Conservation (phyloP, 2,113 vertebrate genomes). For the Eclectus roratus region DNA sequence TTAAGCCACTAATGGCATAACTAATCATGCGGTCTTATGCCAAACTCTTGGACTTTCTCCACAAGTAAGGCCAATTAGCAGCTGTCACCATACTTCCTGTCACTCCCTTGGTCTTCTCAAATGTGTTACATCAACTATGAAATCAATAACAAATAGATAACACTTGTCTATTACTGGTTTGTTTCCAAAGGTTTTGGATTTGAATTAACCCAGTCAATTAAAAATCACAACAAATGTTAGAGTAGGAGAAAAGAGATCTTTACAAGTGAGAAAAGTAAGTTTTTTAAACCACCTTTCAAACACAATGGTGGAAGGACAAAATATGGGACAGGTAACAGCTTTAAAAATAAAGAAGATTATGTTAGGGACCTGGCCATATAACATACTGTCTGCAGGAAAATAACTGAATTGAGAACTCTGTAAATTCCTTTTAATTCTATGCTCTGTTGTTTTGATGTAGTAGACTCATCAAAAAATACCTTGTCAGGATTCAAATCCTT, state of each 20-base stretch:
- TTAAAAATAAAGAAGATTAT: neutral
- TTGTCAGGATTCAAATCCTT: neutral
- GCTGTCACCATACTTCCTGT: neutral
- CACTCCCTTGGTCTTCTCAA: neutral
- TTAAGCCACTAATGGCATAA: neutral
- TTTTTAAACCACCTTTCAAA: neutral
- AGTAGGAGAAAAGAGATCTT: neutral
- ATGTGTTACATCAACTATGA: neutral
- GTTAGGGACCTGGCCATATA: neutral
- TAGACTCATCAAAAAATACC: neutral
- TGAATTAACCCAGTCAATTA: neutral
- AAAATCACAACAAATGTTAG: neutral
- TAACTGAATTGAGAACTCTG: neutral
- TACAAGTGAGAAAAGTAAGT: neutral
- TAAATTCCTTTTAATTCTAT: neutral
- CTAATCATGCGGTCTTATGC: neutral
- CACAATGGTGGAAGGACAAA: neutral
- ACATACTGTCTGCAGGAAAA: neutral
- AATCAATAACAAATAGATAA: accelerated
- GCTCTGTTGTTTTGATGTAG: neutral
- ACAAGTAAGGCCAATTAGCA: neutral
- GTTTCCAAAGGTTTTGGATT: neutral
- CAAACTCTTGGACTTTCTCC: neutral
- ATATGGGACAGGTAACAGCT: neutral
- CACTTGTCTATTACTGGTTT: accelerated